Conservation (phyloP, 2,113 vertebrate species). For the Galemys pyrenaicus region DNA sequence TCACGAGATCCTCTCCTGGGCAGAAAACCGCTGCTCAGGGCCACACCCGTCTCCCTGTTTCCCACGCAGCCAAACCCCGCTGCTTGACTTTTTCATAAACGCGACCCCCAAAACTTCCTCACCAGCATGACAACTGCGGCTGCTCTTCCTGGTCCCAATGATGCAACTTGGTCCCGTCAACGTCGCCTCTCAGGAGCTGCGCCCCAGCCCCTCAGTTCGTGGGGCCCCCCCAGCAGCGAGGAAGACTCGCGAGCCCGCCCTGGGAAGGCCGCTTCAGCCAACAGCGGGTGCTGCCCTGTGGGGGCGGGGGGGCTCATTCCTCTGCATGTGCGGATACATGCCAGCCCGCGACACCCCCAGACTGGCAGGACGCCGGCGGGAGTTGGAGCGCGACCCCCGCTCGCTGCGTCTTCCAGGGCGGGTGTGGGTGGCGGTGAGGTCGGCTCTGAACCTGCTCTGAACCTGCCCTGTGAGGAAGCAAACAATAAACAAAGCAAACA, state of each 20-base stretch:
- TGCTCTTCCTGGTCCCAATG: neutral
- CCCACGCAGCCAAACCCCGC: constrained; percentile 7
- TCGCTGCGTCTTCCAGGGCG: neutral
- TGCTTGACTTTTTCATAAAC: neutral
- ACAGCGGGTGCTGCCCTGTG: constrained; percentile 46
- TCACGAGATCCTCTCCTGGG: neutral
- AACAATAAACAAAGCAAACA: constrained; percentile 85
- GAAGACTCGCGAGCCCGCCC: neutral
- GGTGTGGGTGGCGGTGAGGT: constrained; percentile 58
- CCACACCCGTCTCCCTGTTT: neutral
- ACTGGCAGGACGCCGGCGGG: neutral
- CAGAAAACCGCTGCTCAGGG: neutral
- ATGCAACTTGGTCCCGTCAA: constrained; percentile 21
- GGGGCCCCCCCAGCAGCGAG: neutral
- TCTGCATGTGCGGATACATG: constrained; percentile 65
- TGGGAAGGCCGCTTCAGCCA: constrained; percentile 55
- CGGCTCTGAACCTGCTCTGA: constrained; percentile 65
- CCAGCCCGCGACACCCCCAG: neutral
- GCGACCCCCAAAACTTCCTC: neutral
- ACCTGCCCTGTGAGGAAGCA: constrained; percentile 76
- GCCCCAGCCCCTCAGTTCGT: neutral
- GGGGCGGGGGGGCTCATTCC: neutral
- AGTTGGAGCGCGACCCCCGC: neutral
- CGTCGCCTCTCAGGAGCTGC: neutral
- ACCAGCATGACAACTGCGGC: constrained; percentile 25